Evolutionary conservation across 2,113 vertebrate genomes (phyloP), one percentile per base, ranked within the genome.

Genomic region (Dicrurus megarhynchus): DNA sequence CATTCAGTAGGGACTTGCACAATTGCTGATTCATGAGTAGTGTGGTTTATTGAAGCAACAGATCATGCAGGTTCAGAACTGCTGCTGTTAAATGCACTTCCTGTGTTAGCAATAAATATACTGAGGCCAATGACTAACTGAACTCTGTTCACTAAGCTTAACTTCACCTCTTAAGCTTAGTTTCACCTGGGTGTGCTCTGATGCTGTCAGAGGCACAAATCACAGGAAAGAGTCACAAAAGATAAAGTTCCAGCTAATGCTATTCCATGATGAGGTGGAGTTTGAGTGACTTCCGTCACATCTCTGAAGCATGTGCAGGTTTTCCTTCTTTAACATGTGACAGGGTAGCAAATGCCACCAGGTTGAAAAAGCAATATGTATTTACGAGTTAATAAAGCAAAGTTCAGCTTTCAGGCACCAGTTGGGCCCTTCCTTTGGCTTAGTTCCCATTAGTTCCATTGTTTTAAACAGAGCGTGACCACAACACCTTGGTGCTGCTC

Each of bases 401-500:
- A 70, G 11, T 53, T 70, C 56, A 61, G 55, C n/a, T 69, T 78
- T 69, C 55, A 61, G 56, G 28, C 16, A 61, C 8, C 19, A 47
- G 8, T 1, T 87, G 74, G 28, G 13, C 16, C 27, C 19, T 46
- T 46, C 8, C 23, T 61, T 69, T 70, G 47, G 16, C 12, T 61
- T 28, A 46, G n/a, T 20, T 70, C 28, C 28, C 28, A 4, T 41
- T n/a, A 11, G 13, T 8, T 73, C 22, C 30, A n/a, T 56, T 42
- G 28, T 26, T 24, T 63, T 20, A 47, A 70, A 14, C 30, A 61
- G 39, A 27, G 21, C 17, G 46, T 15, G 12, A 11, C 27, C 39
- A 28, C 39, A 87, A 8, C 8, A 53, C 15, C 55, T 46, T 3
- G 0, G 8, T 52, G 44, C 14, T 8, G 5, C 27, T 59, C 6